Percentiles rank a stretch among this genome's conserved stretches.
phyloP scores from a whole-genome alignment of 2,113 vertebrate species.

The Urocolius indicus region DNA sequence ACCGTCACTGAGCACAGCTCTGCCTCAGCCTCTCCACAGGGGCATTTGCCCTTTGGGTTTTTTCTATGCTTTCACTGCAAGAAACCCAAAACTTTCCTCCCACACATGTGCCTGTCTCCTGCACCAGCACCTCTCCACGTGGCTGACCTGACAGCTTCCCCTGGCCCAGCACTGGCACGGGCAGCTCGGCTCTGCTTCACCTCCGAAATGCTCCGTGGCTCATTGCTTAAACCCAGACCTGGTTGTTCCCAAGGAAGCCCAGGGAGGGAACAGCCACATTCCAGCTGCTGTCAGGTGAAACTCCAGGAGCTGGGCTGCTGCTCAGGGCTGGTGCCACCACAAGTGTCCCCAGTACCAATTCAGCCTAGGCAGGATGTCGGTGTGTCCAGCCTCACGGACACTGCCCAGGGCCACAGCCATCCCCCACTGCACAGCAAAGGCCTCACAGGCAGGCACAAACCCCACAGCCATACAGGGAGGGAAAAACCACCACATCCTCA shows the following conservation, averaged over 20 bases:
- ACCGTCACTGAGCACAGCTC: neutral
- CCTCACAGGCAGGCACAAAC: neutral
- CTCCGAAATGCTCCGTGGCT: neutral
- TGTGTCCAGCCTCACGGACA: neutral
- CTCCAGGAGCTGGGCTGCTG: neutral
- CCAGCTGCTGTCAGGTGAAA: neutral
- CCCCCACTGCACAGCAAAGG: no score
- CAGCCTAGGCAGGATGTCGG: fast-evolving
- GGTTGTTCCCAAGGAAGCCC: neutral
- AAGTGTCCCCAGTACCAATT: neutral
- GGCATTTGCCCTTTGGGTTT: neutral
- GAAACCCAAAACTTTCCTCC: neutral
- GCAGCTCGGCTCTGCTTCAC: neutral
- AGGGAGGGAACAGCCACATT: neutral
- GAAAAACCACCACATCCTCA: neutral
- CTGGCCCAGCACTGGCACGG: neutral
- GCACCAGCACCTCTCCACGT: neutral
- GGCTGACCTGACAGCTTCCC: fast-evolving
- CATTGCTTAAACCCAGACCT: neutral
- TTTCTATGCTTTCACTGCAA: neutral
- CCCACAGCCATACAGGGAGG: neutral
- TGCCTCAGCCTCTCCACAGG: neutral
- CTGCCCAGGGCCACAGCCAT: no score
- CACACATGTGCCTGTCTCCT: neutral
- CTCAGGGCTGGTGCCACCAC: neutral